These are phyloP conservation scores for Liposcelis brunnea DNA, from an alignment of 2,888 invertebrate genomes.

Conservation along the genomic window DNA sequence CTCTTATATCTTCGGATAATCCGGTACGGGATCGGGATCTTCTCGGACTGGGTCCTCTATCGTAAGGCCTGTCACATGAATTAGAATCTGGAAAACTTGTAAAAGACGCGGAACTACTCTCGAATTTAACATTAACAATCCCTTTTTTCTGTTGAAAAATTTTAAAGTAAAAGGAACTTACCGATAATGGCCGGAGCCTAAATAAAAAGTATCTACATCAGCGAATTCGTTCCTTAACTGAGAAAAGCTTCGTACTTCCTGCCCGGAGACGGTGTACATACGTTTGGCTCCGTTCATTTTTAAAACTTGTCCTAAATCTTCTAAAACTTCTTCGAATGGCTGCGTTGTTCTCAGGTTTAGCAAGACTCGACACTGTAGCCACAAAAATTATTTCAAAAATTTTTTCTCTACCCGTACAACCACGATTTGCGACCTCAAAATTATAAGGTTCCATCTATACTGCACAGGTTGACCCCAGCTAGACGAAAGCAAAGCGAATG, in stretches of 20 bases:
- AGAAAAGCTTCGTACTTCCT: constrained; percentile 86
- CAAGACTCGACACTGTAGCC: constrained; percentile 76
- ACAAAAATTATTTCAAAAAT: too few species aligned
- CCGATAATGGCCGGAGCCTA: constrained; percentile 34
- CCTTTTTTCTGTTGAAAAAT: too few species aligned
- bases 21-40: constrained; percentile 46
- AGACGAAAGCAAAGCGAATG: too few species aligned
- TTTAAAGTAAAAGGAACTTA: too few species aligned
- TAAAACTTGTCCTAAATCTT: constrained; percentile 81
- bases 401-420: too few species aligned
- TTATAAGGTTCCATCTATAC: too few species aligned
- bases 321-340: constrained; percentile 84
- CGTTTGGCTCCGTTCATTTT: constrained; percentile 80
- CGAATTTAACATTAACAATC: too few species aligned
- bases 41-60: constrained; percentile 24
- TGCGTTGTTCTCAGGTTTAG: constrained; percentile 82
- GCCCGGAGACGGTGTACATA: constrained; percentile 82
- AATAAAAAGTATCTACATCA: constrained; percentile 79
- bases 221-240: constrained; percentile 84
- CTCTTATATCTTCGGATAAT: constrained; percentile 21
- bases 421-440: too few species aligned
- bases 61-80: constrained; percentile 1
- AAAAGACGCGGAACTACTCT: too few species aligned
- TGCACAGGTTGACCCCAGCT: too few species aligned
- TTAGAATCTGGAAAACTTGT: neutral